Evolutionary conservation across 2,113 vertebrate genomes (phyloP).

Genomic region (Rhadina sibilatrix): DNA sequence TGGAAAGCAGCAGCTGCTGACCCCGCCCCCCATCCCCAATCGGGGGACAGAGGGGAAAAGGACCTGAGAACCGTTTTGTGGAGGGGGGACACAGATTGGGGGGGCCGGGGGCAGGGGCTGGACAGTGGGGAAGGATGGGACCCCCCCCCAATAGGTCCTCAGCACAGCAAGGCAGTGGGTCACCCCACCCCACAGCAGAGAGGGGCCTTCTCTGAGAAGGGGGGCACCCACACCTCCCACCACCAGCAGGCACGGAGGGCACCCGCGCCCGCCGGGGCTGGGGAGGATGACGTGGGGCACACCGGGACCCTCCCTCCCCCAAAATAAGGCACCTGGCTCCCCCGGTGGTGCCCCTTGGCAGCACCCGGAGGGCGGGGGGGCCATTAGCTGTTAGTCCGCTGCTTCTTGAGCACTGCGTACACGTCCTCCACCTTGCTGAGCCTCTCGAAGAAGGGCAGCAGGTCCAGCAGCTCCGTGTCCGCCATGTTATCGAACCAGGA

Average conservation of each 20-base stretch:
- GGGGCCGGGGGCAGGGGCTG: no score
- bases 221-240: neutral
- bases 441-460: conserved; percentile 96
- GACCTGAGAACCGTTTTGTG: conserved; percentile 37
- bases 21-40: neutral
- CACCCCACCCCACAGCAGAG: neutral
- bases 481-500: conserved; percentile 98
- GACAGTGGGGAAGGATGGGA: neutral
- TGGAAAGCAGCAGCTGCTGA: conserved; percentile 46
- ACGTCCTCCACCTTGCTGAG: conserved; percentile 91
- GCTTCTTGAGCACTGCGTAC: conserved; percentile 89
- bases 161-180: neutral
- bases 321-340: neutral
- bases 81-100: fast-evolving
- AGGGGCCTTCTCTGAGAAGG: neutral
- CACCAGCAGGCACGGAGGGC: neutral
- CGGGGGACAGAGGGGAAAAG: neutral
- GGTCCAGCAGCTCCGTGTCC: conserved; percentile 93
- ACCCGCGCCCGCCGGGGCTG: fast-evolving
- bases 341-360: fast-evolving
- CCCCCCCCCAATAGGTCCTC: neutral
- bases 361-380: neutral
- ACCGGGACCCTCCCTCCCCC: neutral
- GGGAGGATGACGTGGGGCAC: neutral
- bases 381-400: conserved; percentile 87